Conservation (phyloP, 1,140 invertebrate species). For the Drosophila ficusphila region DNA sequence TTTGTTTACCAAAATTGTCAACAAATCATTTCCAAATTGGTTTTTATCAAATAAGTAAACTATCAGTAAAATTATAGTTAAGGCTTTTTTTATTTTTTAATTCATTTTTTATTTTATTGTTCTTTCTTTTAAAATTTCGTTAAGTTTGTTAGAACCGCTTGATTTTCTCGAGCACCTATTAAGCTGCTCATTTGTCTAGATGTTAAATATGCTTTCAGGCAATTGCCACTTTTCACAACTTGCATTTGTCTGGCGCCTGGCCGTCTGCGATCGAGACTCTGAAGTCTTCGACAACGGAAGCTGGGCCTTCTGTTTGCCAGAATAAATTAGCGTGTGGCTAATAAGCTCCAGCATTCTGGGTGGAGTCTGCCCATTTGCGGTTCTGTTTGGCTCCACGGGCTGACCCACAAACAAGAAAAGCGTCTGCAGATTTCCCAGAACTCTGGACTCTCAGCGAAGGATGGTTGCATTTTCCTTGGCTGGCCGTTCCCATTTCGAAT, state of each 20-base stretch:
- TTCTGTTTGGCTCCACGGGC: neutral
- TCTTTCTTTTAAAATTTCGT: neutral
- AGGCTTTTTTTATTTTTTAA: too few relatives aligned
- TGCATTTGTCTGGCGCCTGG: slow-evolving; percentile 51
- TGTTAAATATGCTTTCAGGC: slow-evolving; percentile 24
- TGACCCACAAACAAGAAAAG: slow-evolving; percentile 37
- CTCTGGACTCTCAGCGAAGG: neutral
- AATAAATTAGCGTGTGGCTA: slow-evolving; percentile 76
- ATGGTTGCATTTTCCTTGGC: slow-evolving; percentile 7
- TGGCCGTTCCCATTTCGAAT: slow-evolving; percentile 37
- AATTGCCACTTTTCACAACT: slow-evolving; percentile 65
- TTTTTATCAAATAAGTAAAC: too few relatives aligned
- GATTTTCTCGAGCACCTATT: slow-evolving; percentile 1
- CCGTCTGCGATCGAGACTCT: slow-evolving; percentile 34
- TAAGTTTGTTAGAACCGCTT: neutral
- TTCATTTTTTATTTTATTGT: neutral
- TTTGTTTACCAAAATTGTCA: too few relatives aligned
- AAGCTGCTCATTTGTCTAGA: slow-evolving; percentile 16
- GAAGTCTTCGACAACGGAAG: slow-evolving; percentile 38
- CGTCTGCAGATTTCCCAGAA: slow-evolving; percentile 22
- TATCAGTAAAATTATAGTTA: too few relatives aligned
- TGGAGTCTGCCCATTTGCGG: slow-evolving; percentile 10
- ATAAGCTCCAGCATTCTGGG: slow-evolving; percentile 37
- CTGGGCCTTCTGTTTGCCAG: slow-evolving; percentile 35
- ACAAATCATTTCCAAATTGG: too few relatives aligned